Conservation (phyloP, 2,888 invertebrate genomes). For the Drosophila greeni region DNA sequence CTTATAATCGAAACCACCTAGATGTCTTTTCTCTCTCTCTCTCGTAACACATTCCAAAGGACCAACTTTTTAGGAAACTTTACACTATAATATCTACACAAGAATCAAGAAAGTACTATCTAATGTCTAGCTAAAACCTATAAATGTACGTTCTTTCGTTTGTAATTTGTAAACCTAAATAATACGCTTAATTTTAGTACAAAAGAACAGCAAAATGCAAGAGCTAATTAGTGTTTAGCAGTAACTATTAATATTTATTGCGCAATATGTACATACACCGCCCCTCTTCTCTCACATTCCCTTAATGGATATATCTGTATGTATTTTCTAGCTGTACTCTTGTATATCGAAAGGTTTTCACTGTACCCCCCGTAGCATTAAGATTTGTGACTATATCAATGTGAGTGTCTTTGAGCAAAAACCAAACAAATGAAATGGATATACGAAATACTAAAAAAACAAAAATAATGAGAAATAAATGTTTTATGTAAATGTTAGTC, state of each 20-base stretch:
- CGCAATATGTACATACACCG: conserved; percentile 44
- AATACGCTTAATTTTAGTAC: conserved; percentile 76
- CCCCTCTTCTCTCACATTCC: conserved; percentile 18
- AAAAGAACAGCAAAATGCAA: conserved; percentile 57
- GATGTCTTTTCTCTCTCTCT: conserved; percentile 28
- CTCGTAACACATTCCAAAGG: conserved; percentile 75
- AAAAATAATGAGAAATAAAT: conserved; percentile 69
- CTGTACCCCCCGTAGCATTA: conserved; percentile 37
- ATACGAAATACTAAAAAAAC: conserved; percentile 42
- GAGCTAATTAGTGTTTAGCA: conserved; percentile 27
- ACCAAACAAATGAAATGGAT: conserved; percentile 44
- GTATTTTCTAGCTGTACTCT: conserved; percentile 19
- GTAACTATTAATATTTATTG: conserved; percentile 50
- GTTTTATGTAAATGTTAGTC: conserved; percentile 71
- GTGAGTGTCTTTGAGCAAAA: conserved; percentile 65
- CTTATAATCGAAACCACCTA: conserved; percentile 35
- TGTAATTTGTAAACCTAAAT: conserved; percentile 36
- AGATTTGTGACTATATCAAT: conserved; percentile 63
- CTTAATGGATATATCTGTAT: conserved; percentile 12
- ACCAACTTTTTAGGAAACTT: conserved; percentile 54
- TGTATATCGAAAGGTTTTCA: conserved; percentile 32
- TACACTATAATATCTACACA: neutral
- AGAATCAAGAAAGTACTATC: conserved; percentile 12
- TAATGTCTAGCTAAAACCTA: conserved; percentile 21
- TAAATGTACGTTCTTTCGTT: conserved; percentile 31